Conservation (phyloP, 2,797 vertebrate species). For the Melanotaenia nigrans region DNA sequence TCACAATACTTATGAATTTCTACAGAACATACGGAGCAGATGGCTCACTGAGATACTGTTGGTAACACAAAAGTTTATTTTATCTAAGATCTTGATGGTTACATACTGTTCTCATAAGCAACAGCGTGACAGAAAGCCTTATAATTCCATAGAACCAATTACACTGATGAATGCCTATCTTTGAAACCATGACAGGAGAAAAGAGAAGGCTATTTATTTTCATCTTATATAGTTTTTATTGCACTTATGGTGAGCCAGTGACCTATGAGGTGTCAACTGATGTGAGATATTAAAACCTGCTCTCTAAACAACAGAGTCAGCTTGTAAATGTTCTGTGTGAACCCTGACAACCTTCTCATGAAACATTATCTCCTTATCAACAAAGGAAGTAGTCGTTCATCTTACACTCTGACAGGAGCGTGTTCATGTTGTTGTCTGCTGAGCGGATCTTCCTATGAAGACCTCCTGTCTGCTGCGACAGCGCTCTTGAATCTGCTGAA, state of each 20-base stretch:
- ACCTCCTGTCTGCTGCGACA: constrained; percentile 54
- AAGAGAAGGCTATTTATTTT: not conserved
- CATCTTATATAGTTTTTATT: not conserved
- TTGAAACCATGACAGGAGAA: constrained; percentile 10
- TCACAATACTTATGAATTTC: constrained; percentile 2
- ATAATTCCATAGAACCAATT: not conserved
- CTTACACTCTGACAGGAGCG: constrained; percentile 94
- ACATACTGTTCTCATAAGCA: not conserved
- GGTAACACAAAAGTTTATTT: not conserved
- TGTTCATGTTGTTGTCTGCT: constrained; percentile 82
- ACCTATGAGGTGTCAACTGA: constrained; percentile 66
- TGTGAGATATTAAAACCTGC: constrained; percentile 41
- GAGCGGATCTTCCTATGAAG: constrained; percentile 85
- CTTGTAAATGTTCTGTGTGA: constrained; percentile 45
- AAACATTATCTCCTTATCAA: constrained; percentile 47
- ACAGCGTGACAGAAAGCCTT: not conserved
- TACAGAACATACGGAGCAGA: not conserved
- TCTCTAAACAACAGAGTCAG: constrained; percentile 54
- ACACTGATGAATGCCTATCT: constrained; percentile 14
- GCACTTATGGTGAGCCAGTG: constrained; percentile 27
- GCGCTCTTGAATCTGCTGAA: constrained; percentile 31
- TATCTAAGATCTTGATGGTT: not conserved
- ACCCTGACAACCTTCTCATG: constrained; percentile 27
- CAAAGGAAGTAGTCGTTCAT: constrained; percentile 38
- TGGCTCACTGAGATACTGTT: not conserved